phyloP scores from a whole-genome alignment of 2,113 vertebrate genomes.

The Hemibagrus wyckioides region DNA sequence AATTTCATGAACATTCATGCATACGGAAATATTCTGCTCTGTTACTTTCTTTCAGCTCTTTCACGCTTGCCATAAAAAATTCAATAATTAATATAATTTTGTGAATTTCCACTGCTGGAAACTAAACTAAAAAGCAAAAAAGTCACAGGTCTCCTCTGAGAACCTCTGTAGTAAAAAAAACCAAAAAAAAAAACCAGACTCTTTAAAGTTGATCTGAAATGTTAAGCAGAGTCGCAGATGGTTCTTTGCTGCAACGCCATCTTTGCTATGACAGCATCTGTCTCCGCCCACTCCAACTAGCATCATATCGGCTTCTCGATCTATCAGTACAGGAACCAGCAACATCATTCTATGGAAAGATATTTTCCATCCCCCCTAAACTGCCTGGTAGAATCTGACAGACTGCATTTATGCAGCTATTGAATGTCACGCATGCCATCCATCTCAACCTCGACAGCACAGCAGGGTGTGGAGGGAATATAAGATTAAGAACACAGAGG shows the following conservation, averaged over 20 bases:
- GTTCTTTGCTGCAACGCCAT: background rate
- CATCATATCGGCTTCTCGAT: constrained; percentile 23
- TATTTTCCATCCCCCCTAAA: constrained; percentile 43
- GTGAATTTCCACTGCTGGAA: too few species aligned
- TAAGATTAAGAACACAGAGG: constrained; percentile 42
- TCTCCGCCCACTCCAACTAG: constrained; percentile 3
- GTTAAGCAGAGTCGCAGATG: background rate
- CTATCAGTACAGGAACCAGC: constrained; percentile 43
- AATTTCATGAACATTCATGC: background rate
- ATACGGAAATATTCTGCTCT: too few species aligned
- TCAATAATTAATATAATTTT: background rate
- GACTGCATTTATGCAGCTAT: constrained; percentile 45
- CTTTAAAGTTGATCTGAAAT: background rate
- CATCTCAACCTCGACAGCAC: constrained; percentile 47
- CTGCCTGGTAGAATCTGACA: constrained; percentile 53
- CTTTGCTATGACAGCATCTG: background rate
- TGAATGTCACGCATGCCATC: constrained; percentile 49
- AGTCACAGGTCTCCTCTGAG: background rate
- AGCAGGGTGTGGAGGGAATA: constrained; percentile 39
- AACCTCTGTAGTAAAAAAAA: background rate
- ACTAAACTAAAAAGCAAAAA: too few species aligned
- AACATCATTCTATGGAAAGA: constrained; percentile 34
- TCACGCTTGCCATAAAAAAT: background rate
- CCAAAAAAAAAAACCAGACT: constrained; percentile 1
- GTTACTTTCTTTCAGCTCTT: too few species aligned